A percentile compares a stretch with the other conserved stretches of the same genome.
Conservation (phyloP, 2,113 vertebrate species). For the Noturus placidus region DNA sequence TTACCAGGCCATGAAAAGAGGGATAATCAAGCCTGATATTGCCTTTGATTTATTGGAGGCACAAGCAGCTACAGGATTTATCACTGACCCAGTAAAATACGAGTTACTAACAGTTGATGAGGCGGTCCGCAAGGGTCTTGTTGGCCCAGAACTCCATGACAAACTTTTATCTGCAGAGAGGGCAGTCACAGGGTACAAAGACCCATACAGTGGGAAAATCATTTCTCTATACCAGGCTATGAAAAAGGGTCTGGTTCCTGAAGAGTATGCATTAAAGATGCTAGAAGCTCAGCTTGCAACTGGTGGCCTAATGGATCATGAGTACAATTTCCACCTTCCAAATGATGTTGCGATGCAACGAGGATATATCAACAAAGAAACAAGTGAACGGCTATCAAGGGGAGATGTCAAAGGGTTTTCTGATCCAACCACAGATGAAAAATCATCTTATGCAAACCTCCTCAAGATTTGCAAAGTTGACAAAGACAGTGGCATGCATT, state of each 20-base stretch:
- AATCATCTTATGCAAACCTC: constrained; percentile 84
- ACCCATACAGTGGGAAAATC: constrained; percentile 91
- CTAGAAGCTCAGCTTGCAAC: constrained; percentile 91
- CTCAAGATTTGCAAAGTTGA: constrained; percentile 83
- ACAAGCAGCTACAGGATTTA: constrained; percentile 93
- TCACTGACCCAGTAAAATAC: constrained; percentile 85
- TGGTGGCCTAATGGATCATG: constrained; percentile 87
- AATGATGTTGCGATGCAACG: constrained; percentile 85
- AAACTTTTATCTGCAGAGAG: constrained; percentile 91
- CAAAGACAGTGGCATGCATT: constrained; percentile 73
- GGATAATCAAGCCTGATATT: constrained; percentile 79
- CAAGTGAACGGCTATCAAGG: constrained; percentile 74
- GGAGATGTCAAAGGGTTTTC: constrained; percentile 79
- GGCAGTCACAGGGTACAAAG: constrained; percentile 91
- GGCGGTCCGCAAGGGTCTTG: constrained; percentile 89
- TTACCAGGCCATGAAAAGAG: constrained; percentile 91
- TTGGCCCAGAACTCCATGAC: constrained; percentile 93
- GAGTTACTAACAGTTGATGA: constrained; percentile 91
- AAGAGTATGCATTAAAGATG: constrained; percentile 86
- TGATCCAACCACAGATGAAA: constrained; percentile 88
- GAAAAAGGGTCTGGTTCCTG: constrained; percentile 89
- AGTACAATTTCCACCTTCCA: constrained; percentile 87
- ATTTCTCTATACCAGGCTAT: constrained; percentile 97
- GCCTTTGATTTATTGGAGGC: constrained; percentile 90
- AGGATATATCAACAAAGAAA: constrained; percentile 90